These are phyloP conservation scores for Trididemnum clinides DNA, from an alignment of 23 tunicate species.

Conservation along the genomic window DNA sequence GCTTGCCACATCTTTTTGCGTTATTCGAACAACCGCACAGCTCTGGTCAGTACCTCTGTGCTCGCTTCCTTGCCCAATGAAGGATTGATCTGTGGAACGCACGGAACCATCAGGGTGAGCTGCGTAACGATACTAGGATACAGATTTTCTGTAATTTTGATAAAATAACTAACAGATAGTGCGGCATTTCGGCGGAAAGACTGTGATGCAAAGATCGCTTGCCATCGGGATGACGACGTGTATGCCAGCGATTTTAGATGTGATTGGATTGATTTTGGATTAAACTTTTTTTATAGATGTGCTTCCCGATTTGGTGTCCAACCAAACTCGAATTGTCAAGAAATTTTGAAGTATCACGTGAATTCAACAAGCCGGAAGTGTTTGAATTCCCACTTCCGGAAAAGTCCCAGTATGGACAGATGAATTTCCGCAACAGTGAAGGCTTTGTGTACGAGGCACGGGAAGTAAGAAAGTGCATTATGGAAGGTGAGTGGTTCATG, in stretches of 20 bases:
- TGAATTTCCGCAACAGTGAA: conserved; percentile 54
- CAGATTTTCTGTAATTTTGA: too few species aligned
- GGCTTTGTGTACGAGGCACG: conserved; percentile 76
- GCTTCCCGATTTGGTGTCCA: conserved; percentile 54
- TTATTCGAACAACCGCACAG: conserved; percentile 58
- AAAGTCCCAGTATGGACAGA: not conserved
- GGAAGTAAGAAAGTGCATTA: conserved; percentile 73
- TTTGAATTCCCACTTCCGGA: conserved; percentile 40
- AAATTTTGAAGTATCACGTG: too few species aligned
- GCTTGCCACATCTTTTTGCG: conserved; percentile 43
- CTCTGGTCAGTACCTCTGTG: conserved; percentile 49
- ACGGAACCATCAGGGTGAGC: conserved; percentile 65
- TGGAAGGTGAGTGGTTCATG: conserved; percentile 43
- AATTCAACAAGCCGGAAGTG: conserved; percentile 24
- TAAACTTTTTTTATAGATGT: conserved; percentile 5
- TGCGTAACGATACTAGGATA: not conserved
- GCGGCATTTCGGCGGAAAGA: too few species aligned
- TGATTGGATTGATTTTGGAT: not conserved
- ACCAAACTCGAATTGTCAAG: conserved; percentile 17
- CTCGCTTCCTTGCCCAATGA: conserved; percentile 40
- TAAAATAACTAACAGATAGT: too few species aligned
- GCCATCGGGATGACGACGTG: too few species aligned
- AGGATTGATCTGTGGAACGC: conserved; percentile 54
- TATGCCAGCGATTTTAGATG: too few species aligned
- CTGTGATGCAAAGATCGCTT: too few species aligned